phyloP scores from a whole-genome alignment of 2,113 vertebrate genomes.

The Enhydra lutris region DNA sequence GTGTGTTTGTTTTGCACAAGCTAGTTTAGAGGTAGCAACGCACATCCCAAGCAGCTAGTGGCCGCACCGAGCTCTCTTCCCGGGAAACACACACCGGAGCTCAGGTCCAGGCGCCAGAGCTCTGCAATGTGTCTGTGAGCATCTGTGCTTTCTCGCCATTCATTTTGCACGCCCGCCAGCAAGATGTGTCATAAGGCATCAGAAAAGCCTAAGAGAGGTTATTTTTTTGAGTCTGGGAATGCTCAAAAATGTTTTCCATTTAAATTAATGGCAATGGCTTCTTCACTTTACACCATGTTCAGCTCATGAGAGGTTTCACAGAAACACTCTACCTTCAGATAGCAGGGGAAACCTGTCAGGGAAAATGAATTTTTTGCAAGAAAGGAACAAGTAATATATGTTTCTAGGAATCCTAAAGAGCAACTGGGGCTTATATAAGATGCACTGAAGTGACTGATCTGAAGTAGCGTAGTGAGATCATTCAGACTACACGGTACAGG shows the following conservation, averaged over 20 bases:
- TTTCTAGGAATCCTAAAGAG: slow-evolving; percentile 49
- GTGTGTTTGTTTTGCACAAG: neutral
- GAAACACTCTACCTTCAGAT: neutral
- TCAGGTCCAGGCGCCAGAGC: neutral
- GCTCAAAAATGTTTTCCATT: neutral
- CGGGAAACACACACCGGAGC: neutral
- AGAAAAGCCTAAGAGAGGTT: neutral
- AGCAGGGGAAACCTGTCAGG: neutral
- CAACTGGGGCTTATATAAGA: slow-evolving; percentile 40
- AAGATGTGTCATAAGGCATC: neutral
- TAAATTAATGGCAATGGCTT: neutral
- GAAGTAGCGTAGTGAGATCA: slow-evolving; percentile 57
- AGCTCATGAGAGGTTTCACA: neutral
- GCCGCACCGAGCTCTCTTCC: neutral
- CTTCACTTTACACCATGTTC: neutral
- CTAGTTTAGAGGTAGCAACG: neutral
- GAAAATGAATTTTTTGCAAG: neutral
- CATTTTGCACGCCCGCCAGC: neutral
- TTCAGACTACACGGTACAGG: slow-evolving; percentile 66
- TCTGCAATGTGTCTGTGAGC: neutral
- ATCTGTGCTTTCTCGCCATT: neutral
- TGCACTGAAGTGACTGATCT: slow-evolving; percentile 65
- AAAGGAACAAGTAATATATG: slow-evolving; percentile 25
- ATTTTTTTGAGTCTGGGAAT: neutral
- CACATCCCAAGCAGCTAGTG: neutral